Evolutionary conservation across 2,888 invertebrate species (phyloP).

Genomic region (Nephrotoma appendiculata): DNA sequence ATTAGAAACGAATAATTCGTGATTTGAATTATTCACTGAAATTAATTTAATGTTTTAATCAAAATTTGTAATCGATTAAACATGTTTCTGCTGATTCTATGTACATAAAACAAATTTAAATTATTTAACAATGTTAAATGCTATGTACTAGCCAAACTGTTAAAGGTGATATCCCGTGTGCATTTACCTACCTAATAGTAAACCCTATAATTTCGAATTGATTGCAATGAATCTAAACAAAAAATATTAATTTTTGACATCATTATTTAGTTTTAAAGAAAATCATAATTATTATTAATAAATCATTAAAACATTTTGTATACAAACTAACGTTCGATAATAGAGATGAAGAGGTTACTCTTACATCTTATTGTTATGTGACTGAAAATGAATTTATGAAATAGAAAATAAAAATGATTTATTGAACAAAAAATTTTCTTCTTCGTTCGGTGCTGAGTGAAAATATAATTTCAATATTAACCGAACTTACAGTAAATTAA

Average conservation of each 20-base stretch:
- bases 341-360: background rate
- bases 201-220: background rate
- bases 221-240: background rate
- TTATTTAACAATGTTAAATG: background rate
- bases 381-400: background rate
- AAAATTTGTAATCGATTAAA: background rate
- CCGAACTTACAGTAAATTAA: background rate
- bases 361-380: background rate
- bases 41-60: background rate
- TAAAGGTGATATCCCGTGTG: background rate
- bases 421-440: background rate
- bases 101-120: background rate
- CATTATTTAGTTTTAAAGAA: background rate
- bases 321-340: background rate
- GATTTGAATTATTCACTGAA: background rate
- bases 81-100: background rate
- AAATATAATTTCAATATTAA: background rate
- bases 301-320: background rate
- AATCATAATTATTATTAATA: background rate
- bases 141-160: background rate
- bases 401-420: background rate
- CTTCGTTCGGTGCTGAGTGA: background rate
- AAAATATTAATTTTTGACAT: background rate
- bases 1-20: background rate
- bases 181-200: background rate